phyloP scores from a whole-genome alignment of 2,113 vertebrate genomes.

The Solea solea region DNA sequence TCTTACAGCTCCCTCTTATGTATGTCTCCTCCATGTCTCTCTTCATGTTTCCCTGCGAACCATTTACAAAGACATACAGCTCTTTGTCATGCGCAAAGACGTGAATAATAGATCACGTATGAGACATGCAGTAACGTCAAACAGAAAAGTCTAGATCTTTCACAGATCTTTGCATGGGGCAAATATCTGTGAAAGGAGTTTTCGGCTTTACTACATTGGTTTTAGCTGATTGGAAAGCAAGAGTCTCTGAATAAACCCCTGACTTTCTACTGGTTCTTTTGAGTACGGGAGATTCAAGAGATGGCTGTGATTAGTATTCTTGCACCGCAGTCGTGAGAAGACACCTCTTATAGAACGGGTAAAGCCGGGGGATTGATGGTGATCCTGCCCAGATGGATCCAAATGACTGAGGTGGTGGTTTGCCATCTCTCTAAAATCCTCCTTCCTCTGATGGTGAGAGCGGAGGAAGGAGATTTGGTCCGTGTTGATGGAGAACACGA shows the following conservation, averaged over 20 bases:
- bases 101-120: constrained; percentile 22
- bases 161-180: too few species aligned
- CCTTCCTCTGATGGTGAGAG: background rate
- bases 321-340: constrained; percentile 15
- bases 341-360: constrained; percentile 34
- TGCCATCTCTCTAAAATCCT: constrained; percentile 19
- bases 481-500: constrained; percentile 26
- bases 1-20: constrained; percentile 43
- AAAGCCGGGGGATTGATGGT: constrained; percentile 41
- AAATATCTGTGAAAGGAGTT: background rate
- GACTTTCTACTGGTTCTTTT: constrained; percentile 1
- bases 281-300: constrained; percentile 24
- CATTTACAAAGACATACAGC: constrained; percentile 29
- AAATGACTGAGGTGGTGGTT: constrained; percentile 36
- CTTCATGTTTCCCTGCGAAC: constrained; percentile 5
- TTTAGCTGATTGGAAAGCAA: constrained; percentile 20
- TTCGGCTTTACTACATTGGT: background rate
- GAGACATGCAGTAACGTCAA: background rate
- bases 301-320: constrained; percentile 32
- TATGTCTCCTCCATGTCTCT: constrained; percentile 29
- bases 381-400: constrained; percentile 48
- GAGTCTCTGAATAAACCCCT: background rate
- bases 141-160: constrained; percentile 6
- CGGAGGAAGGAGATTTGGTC: constrained; percentile 11
- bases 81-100: constrained; percentile 35